Evolutionary conservation across 2,888 invertebrate genomes (phyloP).

Genomic region (Cheiracanthium punctorium): DNA sequence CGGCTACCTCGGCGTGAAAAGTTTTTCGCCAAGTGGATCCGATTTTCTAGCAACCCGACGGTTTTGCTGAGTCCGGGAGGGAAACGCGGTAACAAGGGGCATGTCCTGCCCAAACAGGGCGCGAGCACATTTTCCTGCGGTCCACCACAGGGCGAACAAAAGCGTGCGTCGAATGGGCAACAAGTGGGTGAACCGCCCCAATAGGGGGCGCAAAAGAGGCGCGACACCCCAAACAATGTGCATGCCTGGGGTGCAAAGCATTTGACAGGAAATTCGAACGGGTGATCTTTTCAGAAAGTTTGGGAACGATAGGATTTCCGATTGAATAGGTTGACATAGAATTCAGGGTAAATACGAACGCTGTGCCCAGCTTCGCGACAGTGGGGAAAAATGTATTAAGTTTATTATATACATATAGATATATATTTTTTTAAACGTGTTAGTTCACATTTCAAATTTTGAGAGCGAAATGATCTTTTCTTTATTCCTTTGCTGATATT

Average conservation of each 20-base stretch:
- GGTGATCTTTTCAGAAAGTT: no score
- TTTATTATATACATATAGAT: no score
- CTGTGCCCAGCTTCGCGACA: no score
- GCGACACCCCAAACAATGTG: conserved; percentile 5
- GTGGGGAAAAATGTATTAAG: no score
- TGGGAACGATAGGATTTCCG: no score
- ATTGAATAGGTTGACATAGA: no score
- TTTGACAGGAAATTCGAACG: background rate
- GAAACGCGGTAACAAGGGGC: background rate
- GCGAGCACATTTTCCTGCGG: conserved; percentile 33
- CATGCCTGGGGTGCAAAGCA: conserved; percentile 5
- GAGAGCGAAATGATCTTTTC: no score
- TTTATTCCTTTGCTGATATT: no score
- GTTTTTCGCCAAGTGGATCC: conserved; percentile 4
- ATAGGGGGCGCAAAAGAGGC: conserved; percentile 8
- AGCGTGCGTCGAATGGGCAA: conserved; percentile 59
- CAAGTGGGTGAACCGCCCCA: conserved; percentile 52
- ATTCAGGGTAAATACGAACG: no score
- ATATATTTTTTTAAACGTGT: no score
- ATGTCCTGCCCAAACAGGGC: conserved; percentile 30
- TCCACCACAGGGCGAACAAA: conserved; percentile 57
- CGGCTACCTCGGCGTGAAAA: background rate
- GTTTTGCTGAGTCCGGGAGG: background rate
- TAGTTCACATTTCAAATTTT: no score
- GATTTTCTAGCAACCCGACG: conserved; percentile 36